Evolutionary conservation across 2,888 invertebrate species (phyloP).

Genomic region (Caenorhabditis drosophilae): DNA sequence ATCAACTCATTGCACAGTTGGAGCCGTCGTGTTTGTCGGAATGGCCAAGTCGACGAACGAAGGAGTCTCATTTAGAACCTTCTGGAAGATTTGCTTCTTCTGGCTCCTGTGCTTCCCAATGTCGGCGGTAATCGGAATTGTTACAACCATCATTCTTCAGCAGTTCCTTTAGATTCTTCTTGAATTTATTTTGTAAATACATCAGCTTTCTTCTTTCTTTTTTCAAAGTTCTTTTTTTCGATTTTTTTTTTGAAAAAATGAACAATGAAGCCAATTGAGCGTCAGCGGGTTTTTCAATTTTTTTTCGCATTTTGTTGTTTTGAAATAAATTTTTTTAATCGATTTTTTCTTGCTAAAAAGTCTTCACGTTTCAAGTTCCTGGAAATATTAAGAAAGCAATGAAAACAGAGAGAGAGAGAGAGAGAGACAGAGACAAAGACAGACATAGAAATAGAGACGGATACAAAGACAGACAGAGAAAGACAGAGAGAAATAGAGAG

Average conservation of each 20-base stretch:
- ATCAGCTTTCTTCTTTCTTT: neutral
- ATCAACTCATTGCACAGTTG: conserved; percentile 62
- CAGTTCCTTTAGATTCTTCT: conserved; percentile 35
- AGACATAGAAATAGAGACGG: too few relatives aligned
- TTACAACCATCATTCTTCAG: conserved; percentile 39
- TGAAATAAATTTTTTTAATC: too few relatives aligned
- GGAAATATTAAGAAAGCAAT: too few relatives aligned
- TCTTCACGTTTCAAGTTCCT: too few relatives aligned
- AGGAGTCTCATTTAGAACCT: conserved; percentile 50
- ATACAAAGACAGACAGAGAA: too few relatives aligned
- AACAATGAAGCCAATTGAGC: too few relatives aligned
- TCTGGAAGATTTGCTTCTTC: conserved; percentile 45
- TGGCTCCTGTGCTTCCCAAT: conserved; percentile 57
- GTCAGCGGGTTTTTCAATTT: neutral
- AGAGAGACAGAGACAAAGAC: too few relatives aligned
- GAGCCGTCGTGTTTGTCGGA: conserved; percentile 60
- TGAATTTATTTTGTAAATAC: neutral
- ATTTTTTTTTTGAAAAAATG: too few relatives aligned
- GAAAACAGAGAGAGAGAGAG: too few relatives aligned
- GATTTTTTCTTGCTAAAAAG: too few relatives aligned
- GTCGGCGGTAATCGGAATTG: conserved; percentile 44
- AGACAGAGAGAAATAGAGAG: too few relatives aligned
- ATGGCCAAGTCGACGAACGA: conserved; percentile 49
- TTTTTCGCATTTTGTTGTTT: neutral
- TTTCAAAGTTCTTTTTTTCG: too few relatives aligned